These are phyloP conservation scores for Trypoxylon attenuatum DNA, from an alignment of 2,888 invertebrate genomes.

Conservation along the genomic window DNA sequence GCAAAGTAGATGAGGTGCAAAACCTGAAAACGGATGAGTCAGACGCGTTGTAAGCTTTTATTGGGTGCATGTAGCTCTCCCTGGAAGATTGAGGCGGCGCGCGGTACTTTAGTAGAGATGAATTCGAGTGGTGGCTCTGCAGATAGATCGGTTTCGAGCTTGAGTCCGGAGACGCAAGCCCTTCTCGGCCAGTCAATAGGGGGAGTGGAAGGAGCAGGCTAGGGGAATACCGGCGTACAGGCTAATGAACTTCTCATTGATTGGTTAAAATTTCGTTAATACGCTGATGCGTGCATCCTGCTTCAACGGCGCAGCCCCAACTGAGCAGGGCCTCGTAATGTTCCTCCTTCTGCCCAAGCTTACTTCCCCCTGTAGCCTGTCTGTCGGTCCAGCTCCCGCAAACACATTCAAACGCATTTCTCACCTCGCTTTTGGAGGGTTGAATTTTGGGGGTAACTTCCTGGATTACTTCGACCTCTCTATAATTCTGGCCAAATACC, in stretches of 20 bases:
- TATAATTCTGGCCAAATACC: too few species aligned
- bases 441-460: slow-evolving; percentile 64
- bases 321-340: slow-evolving; percentile 38
- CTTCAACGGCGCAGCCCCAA: slow-evolving; percentile 49
- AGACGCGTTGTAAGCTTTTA: slow-evolving; percentile 61
- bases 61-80: slow-evolving; percentile 65
- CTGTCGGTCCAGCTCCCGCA: slow-evolving; percentile 7
- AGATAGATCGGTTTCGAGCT: slow-evolving; percentile 46
- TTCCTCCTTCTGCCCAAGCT: slow-evolving; percentile 39
- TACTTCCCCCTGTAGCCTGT: slow-evolving; percentile 9
- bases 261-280: slow-evolving; percentile 73
- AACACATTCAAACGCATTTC: too few species aligned
- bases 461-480: slow-evolving; percentile 68
- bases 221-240: slow-evolving; percentile 51
- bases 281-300: slow-evolving; percentile 69
- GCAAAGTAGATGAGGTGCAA: too few species aligned
- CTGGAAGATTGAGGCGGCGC: slow-evolving; percentile 52
- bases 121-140: slow-evolving; percentile 27
- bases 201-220: slow-evolving; percentile 23
- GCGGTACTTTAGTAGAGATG: slow-evolving; percentile 28
- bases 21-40: slow-evolving; percentile 15
- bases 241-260: slow-evolving; percentile 74
- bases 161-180: slow-evolving; percentile 40
- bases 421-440: slow-evolving; percentile 66
- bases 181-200: slow-evolving; percentile 25